phyloP scores from a whole-genome alignment of 2,113 vertebrate genomes.

The Chaetorhynchus papuensis region DNA sequence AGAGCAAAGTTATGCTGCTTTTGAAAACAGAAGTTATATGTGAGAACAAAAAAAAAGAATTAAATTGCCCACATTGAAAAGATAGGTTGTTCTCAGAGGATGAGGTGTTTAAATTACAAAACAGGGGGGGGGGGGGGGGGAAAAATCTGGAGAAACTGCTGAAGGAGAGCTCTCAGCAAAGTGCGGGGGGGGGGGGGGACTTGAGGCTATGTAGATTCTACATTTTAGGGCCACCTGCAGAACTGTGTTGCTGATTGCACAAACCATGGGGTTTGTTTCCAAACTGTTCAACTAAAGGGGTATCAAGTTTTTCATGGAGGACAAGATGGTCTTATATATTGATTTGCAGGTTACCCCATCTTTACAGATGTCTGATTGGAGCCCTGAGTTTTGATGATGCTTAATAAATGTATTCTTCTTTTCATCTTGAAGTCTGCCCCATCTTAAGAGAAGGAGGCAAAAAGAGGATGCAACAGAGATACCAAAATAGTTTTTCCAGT shows the following conservation, averaged over 20 bases:
- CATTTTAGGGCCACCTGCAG: background rate
- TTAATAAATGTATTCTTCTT: background rate
- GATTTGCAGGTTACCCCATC: background rate
- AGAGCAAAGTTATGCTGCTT: background rate
- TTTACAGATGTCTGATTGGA: background rate
- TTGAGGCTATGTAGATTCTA: background rate
- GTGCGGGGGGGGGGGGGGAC: accelerated
- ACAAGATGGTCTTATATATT: background rate
- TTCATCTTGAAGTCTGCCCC: background rate
- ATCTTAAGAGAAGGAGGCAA: background rate
- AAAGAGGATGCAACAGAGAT: background rate
- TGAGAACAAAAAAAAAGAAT: background rate
- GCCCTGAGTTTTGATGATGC: background rate
- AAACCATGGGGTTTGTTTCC: background rate
- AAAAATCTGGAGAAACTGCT: background rate
- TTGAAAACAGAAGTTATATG: background rate
- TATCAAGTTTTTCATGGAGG: accelerated
- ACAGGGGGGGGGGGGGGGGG: no score
- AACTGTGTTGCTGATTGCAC: background rate
- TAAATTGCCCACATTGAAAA: background rate
- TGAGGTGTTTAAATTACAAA: background rate
- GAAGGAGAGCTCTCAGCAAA: background rate
- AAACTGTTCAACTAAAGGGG: accelerated
- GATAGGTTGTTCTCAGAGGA: background rate
- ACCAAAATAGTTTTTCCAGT: background rate